Evolutionary conservation across 64 coral and sea anemone genomes (phyloP).

Genomic region (Catalaphyllia jardinei): DNA sequence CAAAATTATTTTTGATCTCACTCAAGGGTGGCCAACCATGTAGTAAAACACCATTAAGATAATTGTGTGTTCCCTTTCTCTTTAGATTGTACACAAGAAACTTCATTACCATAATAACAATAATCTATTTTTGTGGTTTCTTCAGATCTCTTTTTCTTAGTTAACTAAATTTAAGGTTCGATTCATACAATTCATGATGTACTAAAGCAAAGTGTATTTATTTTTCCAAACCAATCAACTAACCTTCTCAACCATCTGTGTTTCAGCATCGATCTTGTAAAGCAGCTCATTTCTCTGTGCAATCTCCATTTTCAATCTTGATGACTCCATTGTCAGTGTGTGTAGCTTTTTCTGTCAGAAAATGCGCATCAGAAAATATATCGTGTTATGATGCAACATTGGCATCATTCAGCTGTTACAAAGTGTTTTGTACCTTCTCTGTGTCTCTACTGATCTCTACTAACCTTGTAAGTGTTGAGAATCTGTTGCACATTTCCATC

Average conservation of each 20-base stretch:
- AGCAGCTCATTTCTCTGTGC: slow-evolving; percentile 89
- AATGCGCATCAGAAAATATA: neutral
- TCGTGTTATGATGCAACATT: neutral
- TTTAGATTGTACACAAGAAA: too few species aligned
- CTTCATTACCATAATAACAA: too few species aligned
- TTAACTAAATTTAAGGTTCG: too few species aligned
- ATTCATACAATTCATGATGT: too few species aligned
- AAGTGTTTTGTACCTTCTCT: neutral
- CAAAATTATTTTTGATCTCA: too few species aligned
- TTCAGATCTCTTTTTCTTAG: too few species aligned
- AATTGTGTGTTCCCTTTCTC: too few species aligned
- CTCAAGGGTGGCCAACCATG: too few species aligned
- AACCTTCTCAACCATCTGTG: slow-evolving; percentile 94
- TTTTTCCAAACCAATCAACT: neutral
- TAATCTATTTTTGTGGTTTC: too few species aligned
- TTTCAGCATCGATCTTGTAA: slow-evolving; percentile 93
- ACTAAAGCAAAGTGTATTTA: neutral
- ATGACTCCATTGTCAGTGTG: slow-evolving; percentile 94
- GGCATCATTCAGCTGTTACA: too few species aligned
- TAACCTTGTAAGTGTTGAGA: slow-evolving; percentile 96
- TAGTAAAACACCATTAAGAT: too few species aligned
- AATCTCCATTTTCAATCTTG: slow-evolving; percentile 87
- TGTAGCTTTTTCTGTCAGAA: slow-evolving; percentile 92
- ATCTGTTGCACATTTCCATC: slow-evolving; percentile 94
- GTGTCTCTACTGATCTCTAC: neutral